Conservation (phyloP, 2,113 vertebrate genomes). For the Nycticryphes semicollaris region DNA sequence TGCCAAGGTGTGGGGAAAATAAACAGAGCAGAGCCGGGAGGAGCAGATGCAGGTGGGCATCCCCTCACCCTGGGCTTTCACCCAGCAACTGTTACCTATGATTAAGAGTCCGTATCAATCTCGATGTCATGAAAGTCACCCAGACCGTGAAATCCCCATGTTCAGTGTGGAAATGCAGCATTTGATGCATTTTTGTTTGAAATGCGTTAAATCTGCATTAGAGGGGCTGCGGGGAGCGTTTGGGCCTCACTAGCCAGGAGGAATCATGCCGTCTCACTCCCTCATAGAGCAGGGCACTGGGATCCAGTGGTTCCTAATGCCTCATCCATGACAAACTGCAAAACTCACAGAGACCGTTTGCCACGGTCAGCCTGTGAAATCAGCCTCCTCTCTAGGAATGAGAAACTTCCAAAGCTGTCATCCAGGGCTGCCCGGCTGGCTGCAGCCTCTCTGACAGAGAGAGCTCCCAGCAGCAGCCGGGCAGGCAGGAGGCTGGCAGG, state of each 20-base stretch:
- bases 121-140: constrained; percentile 14
- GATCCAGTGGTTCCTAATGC: not conserved
- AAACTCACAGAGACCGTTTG: not conserved
- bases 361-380: constrained; percentile 9
- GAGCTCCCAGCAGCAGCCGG: not conserved
- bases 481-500: not conserved
- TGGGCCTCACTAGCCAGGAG: accelerated
- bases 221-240: not conserved
- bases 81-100: constrained; percentile 37
- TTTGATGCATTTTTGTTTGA: constrained; percentile 56
- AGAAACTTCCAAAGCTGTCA: not conserved
- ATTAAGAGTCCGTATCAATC: constrained; percentile 2
- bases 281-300: accelerated
- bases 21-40: not conserved
- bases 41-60: not conserved
- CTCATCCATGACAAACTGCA: constrained; percentile 30
- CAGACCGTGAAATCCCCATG: constrained; percentile 25
- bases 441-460: not conserved
- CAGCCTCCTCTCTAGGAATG: constrained; percentile 44
- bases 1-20: not conserved
- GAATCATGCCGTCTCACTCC: not conserved
- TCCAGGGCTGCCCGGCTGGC: not conserved
- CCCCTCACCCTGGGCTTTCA: not conserved
- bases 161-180: not conserved
- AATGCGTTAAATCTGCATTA: constrained; percentile 33